Conservation (phyloP, 1,140 invertebrate species). For the Teleogryllus occipitalis region DNA sequence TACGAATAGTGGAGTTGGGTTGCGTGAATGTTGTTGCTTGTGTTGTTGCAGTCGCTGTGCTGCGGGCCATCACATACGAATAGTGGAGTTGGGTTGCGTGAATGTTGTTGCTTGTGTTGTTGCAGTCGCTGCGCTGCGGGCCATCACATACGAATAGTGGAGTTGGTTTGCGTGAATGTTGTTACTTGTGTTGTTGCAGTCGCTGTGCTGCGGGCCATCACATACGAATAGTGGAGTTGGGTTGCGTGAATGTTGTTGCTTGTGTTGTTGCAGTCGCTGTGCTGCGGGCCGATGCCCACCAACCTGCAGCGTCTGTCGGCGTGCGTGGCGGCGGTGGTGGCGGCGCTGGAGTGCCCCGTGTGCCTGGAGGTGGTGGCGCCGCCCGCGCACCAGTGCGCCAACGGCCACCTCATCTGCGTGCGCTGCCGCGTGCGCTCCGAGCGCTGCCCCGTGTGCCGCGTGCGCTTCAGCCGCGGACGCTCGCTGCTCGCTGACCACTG, state of each 20-base stretch:
- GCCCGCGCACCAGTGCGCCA: constrained; percentile 55
- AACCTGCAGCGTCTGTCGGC: constrained; percentile 42
- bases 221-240: no score
- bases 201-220: constrained; percentile 44
- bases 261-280: constrained; percentile 37
- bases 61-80: no score
- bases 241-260: no score
- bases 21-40: no score
- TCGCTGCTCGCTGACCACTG: constrained; percentile 49
- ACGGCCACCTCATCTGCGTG: constrained; percentile 55
- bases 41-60: constrained; percentile 38
- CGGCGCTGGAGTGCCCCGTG: constrained; percentile 53
- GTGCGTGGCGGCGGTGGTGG: constrained; percentile 41
- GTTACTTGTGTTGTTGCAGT: constrained; percentile 30
- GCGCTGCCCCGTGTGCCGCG: constrained; percentile 52
- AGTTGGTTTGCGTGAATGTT: no score
- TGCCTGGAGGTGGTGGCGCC: constrained; percentile 50
- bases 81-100: no score
- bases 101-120: constrained; percentile 20
- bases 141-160: no score
- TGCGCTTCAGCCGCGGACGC: constrained; percentile 41
- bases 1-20: no score
- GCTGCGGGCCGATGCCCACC: constrained; percentile 43
- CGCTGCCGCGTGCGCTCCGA: constrained; percentile 48
- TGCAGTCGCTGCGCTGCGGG: constrained; percentile 42